These are phyloP conservation scores for Sinohyriopsis cumingii DNA, from an alignment of 2,888 invertebrate genomes.

Conservation along the genomic window DNA sequence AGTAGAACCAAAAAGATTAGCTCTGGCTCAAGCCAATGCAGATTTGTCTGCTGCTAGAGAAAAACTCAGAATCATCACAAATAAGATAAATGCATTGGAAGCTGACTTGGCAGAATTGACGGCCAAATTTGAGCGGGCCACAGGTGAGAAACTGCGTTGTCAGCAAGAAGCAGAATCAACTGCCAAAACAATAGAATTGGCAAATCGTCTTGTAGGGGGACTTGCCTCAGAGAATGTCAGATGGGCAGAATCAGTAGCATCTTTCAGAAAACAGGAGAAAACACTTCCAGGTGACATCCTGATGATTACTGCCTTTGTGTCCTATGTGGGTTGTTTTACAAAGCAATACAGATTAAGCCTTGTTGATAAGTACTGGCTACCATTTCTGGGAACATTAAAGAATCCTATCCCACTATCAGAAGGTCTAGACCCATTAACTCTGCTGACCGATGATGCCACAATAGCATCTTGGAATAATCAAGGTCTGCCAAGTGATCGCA, in stretches of 20 bases:
- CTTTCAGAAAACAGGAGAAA: slow-evolving; percentile 87
- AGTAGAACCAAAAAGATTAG: slow-evolving; percentile 95
- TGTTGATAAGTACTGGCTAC: slow-evolving; percentile 78
- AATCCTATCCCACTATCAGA: slow-evolving; percentile 91
- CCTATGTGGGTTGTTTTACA: slow-evolving; percentile 96
- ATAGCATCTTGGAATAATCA: slow-evolving; percentile 97
- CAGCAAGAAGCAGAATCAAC: slow-evolving; percentile 96
- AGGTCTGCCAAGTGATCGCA: slow-evolving; percentile 93
- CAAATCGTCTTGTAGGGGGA: slow-evolving; percentile 94
- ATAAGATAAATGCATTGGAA: slow-evolving; percentile 91
- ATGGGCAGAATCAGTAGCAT: slow-evolving; percentile 91
- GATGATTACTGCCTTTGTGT: slow-evolving; percentile 95
- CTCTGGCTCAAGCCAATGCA: slow-evolving; percentile 91
- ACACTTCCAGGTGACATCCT: slow-evolving; percentile 95
- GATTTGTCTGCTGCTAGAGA: slow-evolving; percentile 92
- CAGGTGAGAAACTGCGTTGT: slow-evolving; percentile 86
- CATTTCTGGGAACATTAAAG: slow-evolving; percentile 82
- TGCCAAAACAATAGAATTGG: slow-evolving; percentile 89
- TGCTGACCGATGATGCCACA: slow-evolving; percentile 93
- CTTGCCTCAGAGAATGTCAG: slow-evolving; percentile 95
- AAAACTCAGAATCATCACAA: slow-evolving; percentile 87
- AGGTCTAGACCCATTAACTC: slow-evolving; percentile 86
- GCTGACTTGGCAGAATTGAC: slow-evolving; percentile 89
- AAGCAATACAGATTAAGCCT: slow-evolving; percentile 92
- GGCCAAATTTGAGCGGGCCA: slow-evolving; percentile 94